Conservation (phyloP, 2,113 vertebrate species). For the Brienomyrus longianalis region DNA sequence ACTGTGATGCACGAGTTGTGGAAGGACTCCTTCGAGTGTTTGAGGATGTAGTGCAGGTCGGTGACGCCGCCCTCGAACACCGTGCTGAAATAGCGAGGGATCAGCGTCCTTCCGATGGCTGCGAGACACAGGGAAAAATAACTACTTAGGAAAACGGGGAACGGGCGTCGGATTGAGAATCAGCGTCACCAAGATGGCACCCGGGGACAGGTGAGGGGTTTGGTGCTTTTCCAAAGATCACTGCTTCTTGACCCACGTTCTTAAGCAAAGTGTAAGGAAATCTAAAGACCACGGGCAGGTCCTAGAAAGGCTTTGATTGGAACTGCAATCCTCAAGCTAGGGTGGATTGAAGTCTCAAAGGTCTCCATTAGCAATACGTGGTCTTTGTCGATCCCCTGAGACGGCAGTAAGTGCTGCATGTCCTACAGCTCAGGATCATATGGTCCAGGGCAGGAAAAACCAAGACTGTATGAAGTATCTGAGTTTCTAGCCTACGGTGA, state of each 20-base stretch:
- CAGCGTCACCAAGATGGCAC: background rate
- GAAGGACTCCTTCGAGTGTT: slow-evolving; percentile 97
- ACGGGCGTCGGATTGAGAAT: too few species aligned
- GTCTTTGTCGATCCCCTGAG: background rate
- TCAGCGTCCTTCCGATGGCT: slow-evolving; percentile 96
- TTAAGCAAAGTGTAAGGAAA: background rate
- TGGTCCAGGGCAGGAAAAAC: background rate
- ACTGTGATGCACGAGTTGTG: slow-evolving; percentile 98
- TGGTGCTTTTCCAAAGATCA: background rate
- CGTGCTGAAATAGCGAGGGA: slow-evolving; percentile 98
- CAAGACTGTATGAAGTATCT: background rate
- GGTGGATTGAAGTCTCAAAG: background rate
- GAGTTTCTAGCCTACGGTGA: background rate
- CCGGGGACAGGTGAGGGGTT: background rate
- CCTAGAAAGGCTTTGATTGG: background rate
- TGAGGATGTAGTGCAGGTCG: slow-evolving; percentile 96
- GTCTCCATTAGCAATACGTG: background rate
- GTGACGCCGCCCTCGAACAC: slow-evolving; percentile 97
- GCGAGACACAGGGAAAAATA: slow-evolving; percentile 57
- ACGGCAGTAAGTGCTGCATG: background rate
- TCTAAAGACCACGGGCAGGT: background rate
- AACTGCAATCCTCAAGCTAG: background rate
- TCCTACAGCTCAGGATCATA: background rate
- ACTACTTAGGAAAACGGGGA: background rate
- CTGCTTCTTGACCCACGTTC: background rate